phyloP scores from a whole-genome alignment of 2,888 invertebrate species.

The Dryococelus australis region DNA sequence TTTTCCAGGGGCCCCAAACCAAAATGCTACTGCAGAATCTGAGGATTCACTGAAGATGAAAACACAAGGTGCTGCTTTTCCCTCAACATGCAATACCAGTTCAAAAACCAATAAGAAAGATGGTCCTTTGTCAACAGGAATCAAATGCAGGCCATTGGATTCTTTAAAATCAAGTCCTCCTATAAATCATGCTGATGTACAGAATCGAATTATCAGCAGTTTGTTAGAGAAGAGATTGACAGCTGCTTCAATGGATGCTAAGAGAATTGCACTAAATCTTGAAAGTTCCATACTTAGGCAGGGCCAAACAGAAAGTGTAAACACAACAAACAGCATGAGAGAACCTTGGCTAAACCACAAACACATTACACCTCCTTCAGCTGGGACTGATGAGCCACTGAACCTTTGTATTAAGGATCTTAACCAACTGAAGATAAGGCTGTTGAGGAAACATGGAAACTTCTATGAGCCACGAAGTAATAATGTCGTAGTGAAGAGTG shows the following conservation, averaged over 20 bases:
- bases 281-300: conserved; percentile 22
- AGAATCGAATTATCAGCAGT: conserved; percentile 74
- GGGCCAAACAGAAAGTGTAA: neutral
- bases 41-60: conserved; percentile 29
- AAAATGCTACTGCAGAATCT: conserved; percentile 16
- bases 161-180: conserved; percentile 36
- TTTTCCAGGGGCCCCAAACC: conserved; percentile 73
- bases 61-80: neutral
- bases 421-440: conserved; percentile 65
- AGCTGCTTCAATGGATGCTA: conserved; percentile 58
- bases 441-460: conserved; percentile 69
- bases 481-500: conserved; percentile 34
- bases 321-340: neutral
- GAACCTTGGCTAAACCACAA: conserved; percentile 26
- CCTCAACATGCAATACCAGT: neutral
- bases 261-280: neutral
- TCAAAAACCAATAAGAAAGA: conserved; percentile 29
- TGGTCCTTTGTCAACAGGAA: conserved; percentile 23
- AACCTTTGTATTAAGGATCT: conserved; percentile 44
- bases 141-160: conserved; percentile 41
- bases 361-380: neutral
- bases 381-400: conserved; percentile 40
- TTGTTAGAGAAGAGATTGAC: conserved; percentile 74
- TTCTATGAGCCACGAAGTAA: conserved; percentile 62
- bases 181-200: conserved; percentile 68